Conservation (phyloP, 2,113 vertebrate species). For the Gobiocypris rarus region DNA sequence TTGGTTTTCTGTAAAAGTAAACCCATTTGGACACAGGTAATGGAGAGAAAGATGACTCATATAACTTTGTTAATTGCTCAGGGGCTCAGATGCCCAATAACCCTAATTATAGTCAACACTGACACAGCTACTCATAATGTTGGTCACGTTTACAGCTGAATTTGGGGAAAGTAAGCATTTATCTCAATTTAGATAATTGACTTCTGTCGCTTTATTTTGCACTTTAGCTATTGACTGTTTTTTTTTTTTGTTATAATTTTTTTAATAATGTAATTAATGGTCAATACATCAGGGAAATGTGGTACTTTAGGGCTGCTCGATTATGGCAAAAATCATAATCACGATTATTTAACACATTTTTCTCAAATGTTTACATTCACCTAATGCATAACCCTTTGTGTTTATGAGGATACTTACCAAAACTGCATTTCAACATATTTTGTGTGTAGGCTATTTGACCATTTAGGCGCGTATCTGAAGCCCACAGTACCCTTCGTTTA, state of each 20-base stretch:
- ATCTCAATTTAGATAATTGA: neutral
- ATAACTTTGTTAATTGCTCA: conserved; percentile 9
- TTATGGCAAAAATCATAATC: no score
- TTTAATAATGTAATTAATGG: neutral
- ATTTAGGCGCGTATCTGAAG: no score
- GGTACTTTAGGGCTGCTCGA: neutral
- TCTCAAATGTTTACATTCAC: no score
- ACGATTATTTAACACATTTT: no score
- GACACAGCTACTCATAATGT: neutral
- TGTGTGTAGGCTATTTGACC: no score
- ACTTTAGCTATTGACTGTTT: neutral
- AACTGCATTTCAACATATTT: no score
- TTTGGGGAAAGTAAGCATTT: neutral
- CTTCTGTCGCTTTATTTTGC: neutral
- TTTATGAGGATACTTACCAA: no score
- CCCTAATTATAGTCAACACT: neutral
- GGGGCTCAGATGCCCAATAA: conserved; percentile 18
- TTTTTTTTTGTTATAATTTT: no score
- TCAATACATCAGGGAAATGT: neutral
- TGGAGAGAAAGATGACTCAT: conserved; percentile 16
- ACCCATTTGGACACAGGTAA: conserved; percentile 20
- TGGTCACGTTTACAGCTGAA: neutral
- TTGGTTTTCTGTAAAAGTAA: conserved; percentile 27
- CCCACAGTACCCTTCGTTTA: no score
- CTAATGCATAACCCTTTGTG: no score